phyloP scores from a whole-genome alignment of 2,888 invertebrate species.

The Drosophila cracens region DNA sequence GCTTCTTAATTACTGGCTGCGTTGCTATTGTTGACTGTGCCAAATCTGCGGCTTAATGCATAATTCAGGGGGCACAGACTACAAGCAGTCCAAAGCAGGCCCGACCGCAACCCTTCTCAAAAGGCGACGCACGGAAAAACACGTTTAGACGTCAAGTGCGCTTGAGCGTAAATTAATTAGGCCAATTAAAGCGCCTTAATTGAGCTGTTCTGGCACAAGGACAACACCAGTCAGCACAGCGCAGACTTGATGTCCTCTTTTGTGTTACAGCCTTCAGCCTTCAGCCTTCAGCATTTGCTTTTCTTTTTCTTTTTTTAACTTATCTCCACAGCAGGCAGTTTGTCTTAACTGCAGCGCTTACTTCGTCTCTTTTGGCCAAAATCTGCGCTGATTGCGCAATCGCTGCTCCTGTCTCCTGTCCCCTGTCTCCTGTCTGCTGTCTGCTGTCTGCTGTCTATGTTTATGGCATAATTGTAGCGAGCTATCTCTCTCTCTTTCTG shows the following conservation, averaged over 20 bases:
- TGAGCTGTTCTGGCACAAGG: constrained; percentile 79
- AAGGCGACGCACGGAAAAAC: constrained; percentile 56
- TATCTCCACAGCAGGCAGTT: constrained; percentile 25
- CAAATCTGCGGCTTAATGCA: constrained; percentile 76
- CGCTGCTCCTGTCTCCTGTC: not conserved
- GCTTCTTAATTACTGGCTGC: constrained; percentile 66
- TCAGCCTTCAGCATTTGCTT: not conserved
- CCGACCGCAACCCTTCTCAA: constrained; percentile 63
- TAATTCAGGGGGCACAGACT: constrained; percentile 55
- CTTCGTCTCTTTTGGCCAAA: constrained; percentile 26
- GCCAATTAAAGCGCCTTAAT: constrained; percentile 84
- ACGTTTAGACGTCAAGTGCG: constrained; percentile 80
- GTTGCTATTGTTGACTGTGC: constrained; percentile 52
- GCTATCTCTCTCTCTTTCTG: constrained; percentile 8
- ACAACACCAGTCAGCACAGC: constrained; percentile 39
- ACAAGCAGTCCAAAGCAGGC: not conserved
- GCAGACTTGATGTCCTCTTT: constrained; percentile 38
- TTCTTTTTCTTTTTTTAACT: constrained; percentile 20
- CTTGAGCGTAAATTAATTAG: constrained; percentile 84
- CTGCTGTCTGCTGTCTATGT: not conserved
- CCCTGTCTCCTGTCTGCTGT: not conserved
- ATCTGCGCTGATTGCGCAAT: constrained; percentile 37
- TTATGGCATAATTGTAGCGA: constrained; percentile 26
- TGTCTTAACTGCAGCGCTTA: constrained; percentile 39
- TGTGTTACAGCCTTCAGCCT: constrained; percentile 10